Conservation (phyloP, 2,888 invertebrate genomes). For the Noctua comes region DNA sequence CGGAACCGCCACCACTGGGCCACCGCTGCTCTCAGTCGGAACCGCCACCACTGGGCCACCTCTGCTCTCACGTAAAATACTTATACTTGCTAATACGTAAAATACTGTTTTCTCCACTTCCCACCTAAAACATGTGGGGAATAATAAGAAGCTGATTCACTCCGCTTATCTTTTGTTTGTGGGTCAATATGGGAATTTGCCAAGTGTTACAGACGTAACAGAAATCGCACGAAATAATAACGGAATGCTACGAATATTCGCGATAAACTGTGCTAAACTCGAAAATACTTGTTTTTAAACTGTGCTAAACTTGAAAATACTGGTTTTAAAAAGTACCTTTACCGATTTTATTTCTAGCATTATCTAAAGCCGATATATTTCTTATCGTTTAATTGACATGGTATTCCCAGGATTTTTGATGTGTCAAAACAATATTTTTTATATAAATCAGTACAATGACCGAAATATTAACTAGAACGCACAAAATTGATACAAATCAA, state of each 20-base stretch:
- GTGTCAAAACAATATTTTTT: neutral
- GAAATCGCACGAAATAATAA: slow-evolving; percentile 45
- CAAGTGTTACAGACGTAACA: slow-evolving; percentile 53
- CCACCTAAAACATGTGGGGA: slow-evolving; percentile 34
- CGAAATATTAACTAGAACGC: neutral
- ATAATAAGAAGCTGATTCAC: slow-evolving; percentile 62
- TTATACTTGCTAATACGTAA: neutral
- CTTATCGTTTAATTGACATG: neutral
- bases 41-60: too few species aligned
- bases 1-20: too few species aligned
- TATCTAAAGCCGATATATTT: neutral
- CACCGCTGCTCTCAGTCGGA: too few species aligned
- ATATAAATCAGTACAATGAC: neutral
- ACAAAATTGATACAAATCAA: neutral
- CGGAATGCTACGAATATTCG: slow-evolving; percentile 37
- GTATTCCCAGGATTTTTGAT: neutral
- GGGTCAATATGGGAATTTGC: slow-evolving; percentile 65
- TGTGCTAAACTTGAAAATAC: slow-evolving; percentile 18
- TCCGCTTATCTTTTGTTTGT: slow-evolving; percentile 61
- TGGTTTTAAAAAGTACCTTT: slow-evolving; percentile 14
- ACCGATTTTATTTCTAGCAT: slow-evolving; percentile 21
- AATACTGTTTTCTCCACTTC: slow-evolving; percentile 19
- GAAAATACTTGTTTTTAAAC: slow-evolving; percentile 26
- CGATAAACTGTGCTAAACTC: slow-evolving; percentile 26
- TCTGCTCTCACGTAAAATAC: too few species aligned